phyloP scores from a whole-genome alignment of 2,113 vertebrate species.

The Cricetomys ansorgei region DNA sequence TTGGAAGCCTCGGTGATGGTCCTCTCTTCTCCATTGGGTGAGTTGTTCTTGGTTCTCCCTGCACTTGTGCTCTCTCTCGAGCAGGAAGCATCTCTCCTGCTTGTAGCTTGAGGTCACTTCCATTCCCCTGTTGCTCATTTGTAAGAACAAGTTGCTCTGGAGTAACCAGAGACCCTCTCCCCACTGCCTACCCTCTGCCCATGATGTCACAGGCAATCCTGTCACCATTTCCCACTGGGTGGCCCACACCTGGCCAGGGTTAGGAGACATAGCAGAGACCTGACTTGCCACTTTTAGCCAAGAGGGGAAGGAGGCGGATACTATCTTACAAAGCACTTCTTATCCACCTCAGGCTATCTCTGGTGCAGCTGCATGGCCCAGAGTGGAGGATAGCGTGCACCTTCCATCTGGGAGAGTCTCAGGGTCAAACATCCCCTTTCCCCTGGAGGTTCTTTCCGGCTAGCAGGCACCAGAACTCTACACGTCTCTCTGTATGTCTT shows the following conservation, averaged over 20 bases:
- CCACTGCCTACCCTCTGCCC: too few relatives aligned
- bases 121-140: neutral
- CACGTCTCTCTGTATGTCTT: neutral
- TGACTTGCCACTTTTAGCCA: neutral
- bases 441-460: neutral
- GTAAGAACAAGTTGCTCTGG: too few relatives aligned
- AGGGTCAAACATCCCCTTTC: accelerated
- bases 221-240: neutral
- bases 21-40: neutral
- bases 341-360: neutral
- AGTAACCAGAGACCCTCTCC: neutral
- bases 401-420: accelerated
- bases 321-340: neutral
- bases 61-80: neutral
- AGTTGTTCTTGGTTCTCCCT: too few relatives aligned
- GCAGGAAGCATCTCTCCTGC: neutral
- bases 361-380: accelerated
- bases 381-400: neutral
- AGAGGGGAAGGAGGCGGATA: accelerated
- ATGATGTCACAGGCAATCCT: neutral
- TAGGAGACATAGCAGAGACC: too few relatives aligned
- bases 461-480: neutral
- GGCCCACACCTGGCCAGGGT: neutral
- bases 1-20: neutral
- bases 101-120: neutral